phyloP scores from a whole-genome alignment of 2,113 vertebrate species.

The Pterocles gutturalis region DNA sequence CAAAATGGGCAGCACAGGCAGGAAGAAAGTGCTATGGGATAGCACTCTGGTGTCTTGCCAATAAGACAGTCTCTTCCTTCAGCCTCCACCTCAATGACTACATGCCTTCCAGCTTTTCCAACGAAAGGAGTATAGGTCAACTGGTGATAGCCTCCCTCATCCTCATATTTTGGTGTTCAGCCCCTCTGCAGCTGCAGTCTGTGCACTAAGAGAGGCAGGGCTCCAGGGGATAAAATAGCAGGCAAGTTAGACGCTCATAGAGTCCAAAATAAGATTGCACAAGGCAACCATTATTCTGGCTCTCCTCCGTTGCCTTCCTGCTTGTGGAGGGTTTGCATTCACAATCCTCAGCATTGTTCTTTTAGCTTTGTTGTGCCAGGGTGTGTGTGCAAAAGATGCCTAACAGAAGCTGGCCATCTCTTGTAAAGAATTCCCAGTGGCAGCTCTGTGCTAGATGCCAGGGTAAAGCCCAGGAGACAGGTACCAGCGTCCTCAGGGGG shows the following conservation, averaged over 20 bases:
- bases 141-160: not conserved
- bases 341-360: not conserved
- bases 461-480: not conserved
- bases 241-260: not conserved
- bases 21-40: not conserved
- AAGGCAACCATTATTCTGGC: not conserved
- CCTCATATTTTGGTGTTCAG: not conserved
- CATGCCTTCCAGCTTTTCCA: not conserved
- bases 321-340: not conserved
- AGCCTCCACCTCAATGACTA: not conserved
- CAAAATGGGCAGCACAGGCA: not conserved
- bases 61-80: not conserved
- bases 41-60: not conserved
- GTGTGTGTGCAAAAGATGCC: accelerated
- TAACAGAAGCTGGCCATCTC: not conserved
- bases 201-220: not conserved
- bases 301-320: not conserved
- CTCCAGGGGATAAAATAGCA: not conserved
- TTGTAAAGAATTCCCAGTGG: not conserved
- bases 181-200: not conserved
- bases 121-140: not conserved
- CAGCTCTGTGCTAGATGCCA: not conserved
- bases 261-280: not conserved
- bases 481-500: not conserved
- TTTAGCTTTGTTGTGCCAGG: not conserved